Conservation (phyloP, 2,113 vertebrate species). For the Corythornis madagascariensis region DNA sequence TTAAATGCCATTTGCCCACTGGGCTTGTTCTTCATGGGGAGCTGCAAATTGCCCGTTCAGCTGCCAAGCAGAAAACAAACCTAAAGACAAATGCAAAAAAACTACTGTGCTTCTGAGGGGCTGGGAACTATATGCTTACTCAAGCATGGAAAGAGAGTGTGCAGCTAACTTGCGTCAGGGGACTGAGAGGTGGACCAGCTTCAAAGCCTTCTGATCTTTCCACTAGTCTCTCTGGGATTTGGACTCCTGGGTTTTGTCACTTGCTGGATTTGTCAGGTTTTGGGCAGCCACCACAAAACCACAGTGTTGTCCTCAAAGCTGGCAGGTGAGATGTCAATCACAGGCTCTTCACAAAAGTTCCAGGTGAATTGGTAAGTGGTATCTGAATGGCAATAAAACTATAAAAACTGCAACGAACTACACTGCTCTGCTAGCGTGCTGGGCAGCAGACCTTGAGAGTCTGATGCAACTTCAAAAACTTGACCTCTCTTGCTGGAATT, state of each 20-base stretch:
- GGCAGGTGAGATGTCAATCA: not conserved
- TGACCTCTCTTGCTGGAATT: not conserved
- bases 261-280: not conserved
- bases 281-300: not conserved
- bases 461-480: not conserved
- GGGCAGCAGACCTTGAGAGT: not conserved
- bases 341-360: not conserved
- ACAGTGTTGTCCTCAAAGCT: not conserved
- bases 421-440: not conserved
- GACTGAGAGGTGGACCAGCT: not conserved
- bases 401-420: too few species aligned
- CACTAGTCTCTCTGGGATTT: not conserved
- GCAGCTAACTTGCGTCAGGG: not conserved
- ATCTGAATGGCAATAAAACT: not conserved
- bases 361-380: not conserved
- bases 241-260: not conserved
- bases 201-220: not conserved
- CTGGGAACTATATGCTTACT: not conserved
- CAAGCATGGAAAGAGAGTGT: not conserved
- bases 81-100: not conserved
- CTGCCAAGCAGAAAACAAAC: slow-evolving; percentile 38
- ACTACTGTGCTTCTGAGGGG: not conserved
- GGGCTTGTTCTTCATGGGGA: slow-evolving; percentile 30
- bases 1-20: slow-evolving; percentile 25
- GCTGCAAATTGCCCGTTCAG: slow-evolving; percentile 4